Base-by-base conservation (phyloP, 2,113 vertebrate species). In the Hippocampus guttulatus region DNA sequence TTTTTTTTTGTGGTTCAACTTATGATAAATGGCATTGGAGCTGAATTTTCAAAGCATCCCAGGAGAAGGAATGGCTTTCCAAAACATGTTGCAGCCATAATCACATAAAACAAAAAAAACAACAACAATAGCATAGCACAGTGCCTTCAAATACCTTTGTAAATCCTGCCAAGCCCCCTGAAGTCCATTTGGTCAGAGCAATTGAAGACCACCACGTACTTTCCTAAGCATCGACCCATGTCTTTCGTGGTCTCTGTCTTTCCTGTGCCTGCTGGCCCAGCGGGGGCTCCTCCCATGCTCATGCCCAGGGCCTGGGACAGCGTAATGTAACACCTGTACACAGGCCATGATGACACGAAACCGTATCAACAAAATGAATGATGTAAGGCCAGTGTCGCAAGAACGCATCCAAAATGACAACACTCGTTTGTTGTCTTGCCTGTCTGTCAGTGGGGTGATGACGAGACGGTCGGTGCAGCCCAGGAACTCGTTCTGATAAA, bases 101-200 rank as follows among this genome's bases (percentile, higher is more conserved):
- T 55, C 12, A 25, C 10, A 11, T 57, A 14, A 23, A 18, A 38
- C 16, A 64, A 67, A 15, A 25, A 21, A 41, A 20, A 20, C 41
- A 52, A 30, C 52, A 9, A 54, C 27, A 51, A 54, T 11, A 63
- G 25, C 25, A 60, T 8, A 2, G 8, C 21, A 10, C 21, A 16
- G 1, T 69, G 57, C 3, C 1, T 30, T 12, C 8, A 40, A 2
- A 55, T 77, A 92, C 95, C 95, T 95, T 96, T 96, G 83, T 94
- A 96, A 89, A 96, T 95, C 68, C 95, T 92, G 7, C 94, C 95
- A 55, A 96, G 90, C 45, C 94, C 95, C 90, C 94, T 92, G 89
- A 94, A 96, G 86, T 96, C 95, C 94, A 96, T 95, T 75, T 95
- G 94, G 80, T 96, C 95, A 2, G 94, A 95, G 76, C 95, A 96